Base-by-base conservation (phyloP, 2,888 invertebrate species). In the Alviniconcha strummeri region DNA sequence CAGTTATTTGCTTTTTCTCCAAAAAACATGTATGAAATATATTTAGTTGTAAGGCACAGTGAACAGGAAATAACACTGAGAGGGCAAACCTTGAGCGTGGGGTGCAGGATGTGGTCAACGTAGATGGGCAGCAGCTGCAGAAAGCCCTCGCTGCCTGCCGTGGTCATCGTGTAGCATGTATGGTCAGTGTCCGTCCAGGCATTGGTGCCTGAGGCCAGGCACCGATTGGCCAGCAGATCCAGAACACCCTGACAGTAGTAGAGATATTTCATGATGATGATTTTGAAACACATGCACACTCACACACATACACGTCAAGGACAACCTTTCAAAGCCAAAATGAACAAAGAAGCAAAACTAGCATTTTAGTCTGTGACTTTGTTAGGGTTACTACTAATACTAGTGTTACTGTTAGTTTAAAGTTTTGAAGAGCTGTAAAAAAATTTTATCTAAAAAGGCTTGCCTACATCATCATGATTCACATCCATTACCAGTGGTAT, bases 181-280 rank as follows among this genome's bases (percentile, higher is more conserved):
- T 97, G 97, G 93, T 98, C 98, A 9, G 93, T 93, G 93, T 96
- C 96, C 0, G 98, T 98, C 96, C 96, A 96, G 0, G 98, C 98
- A 94, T 98, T 98, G 5, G 98, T 98, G 1, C 98, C 98, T 72
- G 97, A 97, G 2, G 98, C 97, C 91, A 97, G 95, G 91, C 97
- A 98, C 67, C 97, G 95, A 93, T 98, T 98, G 9, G 98, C 98
- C 88, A 98, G 94, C 82, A 98, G 94, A 94, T 98, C 98, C 86
- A 98, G 94, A 78, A 98, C 96, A 6, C 98, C 98, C 93, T 94
- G 88, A 57, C 96, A 60, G 9, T 11, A 60, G 60, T 60, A 60
- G 13, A 3, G 9, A 60, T 60, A 60, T 8, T 13, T 60, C 64
- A 75, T 15, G 15, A 19, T 36, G n/a, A 72, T 36, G 72, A 36